These are phyloP conservation scores for Ophiothrix spiculata DNA, from an alignment of 35 echinoderm and acorn worm genomes.

Conservation along the genomic window DNA sequence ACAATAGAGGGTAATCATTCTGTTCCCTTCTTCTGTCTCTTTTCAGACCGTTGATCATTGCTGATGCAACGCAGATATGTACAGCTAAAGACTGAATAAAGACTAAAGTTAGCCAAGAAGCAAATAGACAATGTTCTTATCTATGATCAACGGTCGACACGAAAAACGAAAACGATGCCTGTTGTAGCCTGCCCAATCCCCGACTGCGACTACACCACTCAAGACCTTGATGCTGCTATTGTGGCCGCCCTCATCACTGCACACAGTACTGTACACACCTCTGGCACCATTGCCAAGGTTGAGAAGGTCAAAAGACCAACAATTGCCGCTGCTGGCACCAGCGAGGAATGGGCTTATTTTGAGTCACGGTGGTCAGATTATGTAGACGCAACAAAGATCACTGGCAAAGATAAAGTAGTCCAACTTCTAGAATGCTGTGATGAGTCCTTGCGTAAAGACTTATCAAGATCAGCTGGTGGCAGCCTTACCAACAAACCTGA, in stretches of 20 bases:
- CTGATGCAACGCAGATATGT: no score
- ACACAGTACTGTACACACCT: background rate
- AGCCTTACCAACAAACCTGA: conserved; percentile 37
- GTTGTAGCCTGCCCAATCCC: conserved; percentile 6
- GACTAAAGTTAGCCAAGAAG: no score
- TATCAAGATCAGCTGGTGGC: conserved; percentile 21
- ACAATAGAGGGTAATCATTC: no score
- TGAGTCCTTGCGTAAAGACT: conserved; percentile 34
- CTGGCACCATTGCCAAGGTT: conserved; percentile 32
- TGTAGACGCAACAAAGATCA: conserved; percentile 41
- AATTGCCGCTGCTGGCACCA: conserved; percentile 28
- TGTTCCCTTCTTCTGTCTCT: no score
- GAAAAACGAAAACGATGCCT: background rate
- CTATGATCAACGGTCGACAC: no score
- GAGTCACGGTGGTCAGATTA: conserved; percentile 28
- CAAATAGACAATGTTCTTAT: background rate
- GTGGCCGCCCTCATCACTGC: conserved; percentile 28
- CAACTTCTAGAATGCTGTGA: conserved; percentile 50
- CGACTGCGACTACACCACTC: conserved; percentile 13
- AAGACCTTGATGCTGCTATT: conserved; percentile 22
- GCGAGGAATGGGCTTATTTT: no score
- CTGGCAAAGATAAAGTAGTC: conserved; percentile 36
- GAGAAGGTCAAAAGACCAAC: conserved; percentile 40
- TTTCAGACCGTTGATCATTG: no score
- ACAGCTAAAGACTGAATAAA: no score